These are phyloP conservation scores for Sus scrofa DNA, from an alignment of 2,113 vertebrate species.

Conservation along the genomic window T2T-Sscrofa CM000830.6:132321001-132321500, in stretches of 20 bases:
- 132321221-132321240: neutral
- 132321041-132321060: slow-evolving; percentile 40
- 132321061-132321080: neutral
- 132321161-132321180: neutral
- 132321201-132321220: slow-evolving; percentile 49
- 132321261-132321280: slow-evolving; percentile 7
- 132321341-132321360: slow-evolving; percentile 53
- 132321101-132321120: neutral
- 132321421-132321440: slow-evolving; percentile 42
- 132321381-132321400: neutral
- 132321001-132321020: slow-evolving; percentile 33
- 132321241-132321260: neutral
- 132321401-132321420: neutral
- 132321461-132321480: slow-evolving; percentile 68
- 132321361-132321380: slow-evolving; percentile 32
- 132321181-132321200: neutral
- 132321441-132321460: slow-evolving; percentile 19
- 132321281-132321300: slow-evolving; percentile 52
- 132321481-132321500: slow-evolving; percentile 48
- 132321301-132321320: slow-evolving; percentile 31
- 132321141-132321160: slow-evolving; percentile 12
- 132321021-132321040: slow-evolving; percentile 33
- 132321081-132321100: neutral
- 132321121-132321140: neutral
- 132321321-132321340: slow-evolving; percentile 48